phyloP scores from a whole-genome alignment of 2,113 vertebrate genomes.

The Prinia subflava region DNA sequence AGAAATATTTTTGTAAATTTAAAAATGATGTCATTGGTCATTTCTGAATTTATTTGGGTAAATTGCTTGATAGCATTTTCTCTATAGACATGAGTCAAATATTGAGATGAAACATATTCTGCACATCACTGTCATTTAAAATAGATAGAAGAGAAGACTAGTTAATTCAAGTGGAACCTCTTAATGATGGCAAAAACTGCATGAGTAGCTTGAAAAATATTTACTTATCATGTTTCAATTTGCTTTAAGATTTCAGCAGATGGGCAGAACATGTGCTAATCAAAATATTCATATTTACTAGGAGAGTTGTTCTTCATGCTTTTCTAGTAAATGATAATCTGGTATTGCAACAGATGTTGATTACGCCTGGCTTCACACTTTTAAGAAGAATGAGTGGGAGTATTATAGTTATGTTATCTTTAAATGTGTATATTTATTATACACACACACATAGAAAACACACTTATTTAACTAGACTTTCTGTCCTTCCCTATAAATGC shows the following conservation, averaged over 20 bases:
- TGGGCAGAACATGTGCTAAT: neutral
- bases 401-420: neutral
- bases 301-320: neutral
- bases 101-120: neutral
- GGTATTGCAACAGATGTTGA: neutral
- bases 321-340: neutral
- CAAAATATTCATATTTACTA: slow-evolving; percentile 16
- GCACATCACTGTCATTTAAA: neutral
- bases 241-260: neutral
- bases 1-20: neutral
- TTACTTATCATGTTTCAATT: neutral
- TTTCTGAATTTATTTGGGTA: slow-evolving; percentile 17
- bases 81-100: neutral
- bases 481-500: neutral
- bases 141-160: neutral
- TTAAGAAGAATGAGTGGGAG: neutral
- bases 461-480: neutral
- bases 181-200: neutral
- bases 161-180: neutral
- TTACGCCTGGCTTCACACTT: neutral
- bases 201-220: neutral
- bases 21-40: neutral
- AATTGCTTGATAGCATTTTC: neutral
- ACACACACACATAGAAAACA: neutral
- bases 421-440: neutral